A percentile compares a stretch with the other conserved stretches of the same genome.
phyloP scores from a whole-genome alignment of 1,140 invertebrate species.

The Sinonovacula constricta region DNA sequence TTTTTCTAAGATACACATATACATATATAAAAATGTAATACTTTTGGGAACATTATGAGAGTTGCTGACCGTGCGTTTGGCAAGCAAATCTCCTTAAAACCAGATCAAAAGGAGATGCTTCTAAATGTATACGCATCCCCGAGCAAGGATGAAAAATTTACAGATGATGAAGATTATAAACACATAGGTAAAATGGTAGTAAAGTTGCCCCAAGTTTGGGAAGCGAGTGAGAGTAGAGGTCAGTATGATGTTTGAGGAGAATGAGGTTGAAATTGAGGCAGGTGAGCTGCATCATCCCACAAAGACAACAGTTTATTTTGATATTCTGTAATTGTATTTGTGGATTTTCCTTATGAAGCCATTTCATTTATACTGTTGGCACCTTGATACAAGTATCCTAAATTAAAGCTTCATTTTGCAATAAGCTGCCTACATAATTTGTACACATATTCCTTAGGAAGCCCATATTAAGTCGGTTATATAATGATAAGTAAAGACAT shows the following conservation, averaged over 20 bases:
- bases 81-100: slow-evolving; percentile 54
- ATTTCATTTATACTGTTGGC: no score
- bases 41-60: slow-evolving; percentile 31
- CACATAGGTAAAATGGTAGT: slow-evolving; percentile 58
- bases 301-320: slow-evolving; percentile 54
- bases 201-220: slow-evolving; percentile 51
- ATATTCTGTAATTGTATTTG: no score
- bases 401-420: no score
- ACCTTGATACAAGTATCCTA: no score
- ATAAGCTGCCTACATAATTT: no score
- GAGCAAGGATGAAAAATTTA: slow-evolving; percentile 48
- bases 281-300: slow-evolving; percentile 40
- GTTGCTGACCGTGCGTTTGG: slow-evolving; percentile 37
- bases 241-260: slow-evolving; percentile 64
- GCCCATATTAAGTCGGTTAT: no score
- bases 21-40: no score
- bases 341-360: no score
- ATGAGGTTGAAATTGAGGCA: slow-evolving; percentile 61
- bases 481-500: no score
- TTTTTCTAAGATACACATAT: no score
- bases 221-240: slow-evolving; percentile 57
- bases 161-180: slow-evolving; percentile 54
- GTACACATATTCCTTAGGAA: no score
- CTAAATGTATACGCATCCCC: slow-evolving; percentile 57
- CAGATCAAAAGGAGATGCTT: slow-evolving; percentile 56